Percentiles rank a stretch among this genome's conserved stretches.
Evolutionary conservation across 2,888 invertebrate genomes (phyloP).

Genomic region (Cephus pygmeus): DNA sequence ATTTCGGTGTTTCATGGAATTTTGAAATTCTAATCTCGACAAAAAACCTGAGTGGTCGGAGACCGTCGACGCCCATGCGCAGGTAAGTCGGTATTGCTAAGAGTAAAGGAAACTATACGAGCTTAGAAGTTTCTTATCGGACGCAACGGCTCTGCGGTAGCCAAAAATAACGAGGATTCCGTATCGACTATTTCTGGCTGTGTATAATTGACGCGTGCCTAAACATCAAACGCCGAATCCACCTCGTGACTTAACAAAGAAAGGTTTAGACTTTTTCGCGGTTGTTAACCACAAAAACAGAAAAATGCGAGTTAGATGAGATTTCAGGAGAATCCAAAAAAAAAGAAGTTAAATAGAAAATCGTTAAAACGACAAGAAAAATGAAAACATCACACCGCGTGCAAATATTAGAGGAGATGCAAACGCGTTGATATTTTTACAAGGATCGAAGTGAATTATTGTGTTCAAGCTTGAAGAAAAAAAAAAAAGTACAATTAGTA

Average conservation of each 20-base stretch:
- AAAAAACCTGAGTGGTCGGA: neutral
- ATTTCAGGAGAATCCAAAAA: neutral
- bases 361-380: neutral
- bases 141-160: slow-evolving; percentile 25
- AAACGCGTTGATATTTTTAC: neutral
- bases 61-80: neutral
- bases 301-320: neutral
- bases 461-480: neutral
- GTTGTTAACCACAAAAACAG: neutral
- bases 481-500: neutral
- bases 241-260: neutral
- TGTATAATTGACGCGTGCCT: slow-evolving; percentile 33
- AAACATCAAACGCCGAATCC: slow-evolving; percentile 25
- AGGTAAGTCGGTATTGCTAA: neutral
- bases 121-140: slow-evolving; percentile 28
- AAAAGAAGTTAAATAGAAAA: neutral
- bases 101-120: neutral
- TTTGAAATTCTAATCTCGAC: neutral
- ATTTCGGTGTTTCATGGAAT: neutral
- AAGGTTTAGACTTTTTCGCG: neutral
- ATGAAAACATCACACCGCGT: neutral
- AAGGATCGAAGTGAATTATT: neutral
- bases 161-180: slow-evolving; percentile 48
- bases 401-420: neutral
- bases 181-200: slow-evolving; percentile 41